These are phyloP conservation scores for Invenusta paracnida DNA, from an alignment of 2,888 invertebrate genomes.

Conservation along the genomic window DNA sequence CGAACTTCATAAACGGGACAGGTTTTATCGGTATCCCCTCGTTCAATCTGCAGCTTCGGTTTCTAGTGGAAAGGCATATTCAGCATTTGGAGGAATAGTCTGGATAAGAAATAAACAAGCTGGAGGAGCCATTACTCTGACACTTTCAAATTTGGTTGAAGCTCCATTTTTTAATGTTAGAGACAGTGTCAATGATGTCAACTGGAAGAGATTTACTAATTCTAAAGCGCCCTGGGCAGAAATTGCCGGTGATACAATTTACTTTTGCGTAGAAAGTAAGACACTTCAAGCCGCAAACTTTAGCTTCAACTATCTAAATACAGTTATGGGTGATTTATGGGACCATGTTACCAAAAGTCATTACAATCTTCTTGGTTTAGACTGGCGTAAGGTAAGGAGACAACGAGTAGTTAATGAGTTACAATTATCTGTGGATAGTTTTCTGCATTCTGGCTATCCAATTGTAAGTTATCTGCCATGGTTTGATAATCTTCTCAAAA, in stretches of 20 bases:
- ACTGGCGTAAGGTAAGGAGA: conserved; percentile 32
- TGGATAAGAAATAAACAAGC: not conserved
- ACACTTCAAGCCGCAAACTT: not conserved
- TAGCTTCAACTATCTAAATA: not conserved
- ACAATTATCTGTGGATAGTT: conserved; percentile 43
- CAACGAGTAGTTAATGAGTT: conserved; percentile 42
- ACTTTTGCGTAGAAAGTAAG: conserved; percentile 9
- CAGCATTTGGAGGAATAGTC: conserved; percentile 30
- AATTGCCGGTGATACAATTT: not conserved
- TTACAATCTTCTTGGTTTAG: not conserved
- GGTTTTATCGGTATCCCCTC: not conserved
- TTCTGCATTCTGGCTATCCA: conserved; percentile 45
- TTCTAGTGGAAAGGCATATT: not conserved
- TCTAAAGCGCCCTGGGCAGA: not conserved
- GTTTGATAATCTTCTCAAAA: conserved; percentile 40
- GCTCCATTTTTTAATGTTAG: conserved; percentile 28
- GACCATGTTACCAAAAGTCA: not conserved
- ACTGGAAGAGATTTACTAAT: not conserved
- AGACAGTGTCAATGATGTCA: not conserved
- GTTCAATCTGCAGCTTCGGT: not conserved
- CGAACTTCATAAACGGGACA: not conserved
- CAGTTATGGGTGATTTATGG: not conserved
- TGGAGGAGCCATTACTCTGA: not conserved
- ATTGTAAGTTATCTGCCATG: conserved; percentile 37
- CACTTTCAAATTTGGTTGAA: conserved; percentile 1